Evolutionary conservation across 2,797 vertebrate genomes (phyloP).

Genomic region (Lepus townsendii): DNA sequence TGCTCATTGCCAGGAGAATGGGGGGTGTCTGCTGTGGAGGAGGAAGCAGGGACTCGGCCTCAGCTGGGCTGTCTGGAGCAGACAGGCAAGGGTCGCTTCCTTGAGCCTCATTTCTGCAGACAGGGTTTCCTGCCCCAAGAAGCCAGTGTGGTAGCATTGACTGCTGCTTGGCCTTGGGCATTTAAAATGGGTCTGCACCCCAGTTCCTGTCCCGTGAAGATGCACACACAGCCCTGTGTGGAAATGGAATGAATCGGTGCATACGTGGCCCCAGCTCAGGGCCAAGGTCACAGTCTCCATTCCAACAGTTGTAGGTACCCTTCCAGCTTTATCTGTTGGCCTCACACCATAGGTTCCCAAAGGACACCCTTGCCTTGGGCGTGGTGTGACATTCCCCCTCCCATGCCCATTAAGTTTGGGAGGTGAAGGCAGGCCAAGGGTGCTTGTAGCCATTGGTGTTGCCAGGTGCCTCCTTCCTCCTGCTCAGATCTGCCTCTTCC

Average conservation of each 20-base stretch:
- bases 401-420: not conserved
- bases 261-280: rapidly evolving
- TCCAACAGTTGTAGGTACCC: not conserved
- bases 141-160: not conserved
- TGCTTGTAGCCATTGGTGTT: not conserved
- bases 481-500: not conserved
- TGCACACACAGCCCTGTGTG: not conserved
- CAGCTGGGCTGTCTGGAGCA: not conserved
- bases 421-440: not conserved
- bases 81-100: rapidly evolving
- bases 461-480: not conserved
- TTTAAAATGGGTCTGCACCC: not conserved
- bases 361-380: not conserved
- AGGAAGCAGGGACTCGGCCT: not conserved
- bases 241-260: not conserved
- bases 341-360: not conserved
- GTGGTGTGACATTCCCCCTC: not conserved
- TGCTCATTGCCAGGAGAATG: too few species aligned
- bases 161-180: not conserved
- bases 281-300: not conserved
- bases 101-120: not conserved
- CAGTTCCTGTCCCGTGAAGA: not conserved
- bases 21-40: not conserved
- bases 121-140: not conserved
- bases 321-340: not conserved